Percentiles rank a stretch among this genome's conserved stretches.
Conservation (phyloP, 2,113 vertebrate genomes). For the Cheilinus undulatus region DNA sequence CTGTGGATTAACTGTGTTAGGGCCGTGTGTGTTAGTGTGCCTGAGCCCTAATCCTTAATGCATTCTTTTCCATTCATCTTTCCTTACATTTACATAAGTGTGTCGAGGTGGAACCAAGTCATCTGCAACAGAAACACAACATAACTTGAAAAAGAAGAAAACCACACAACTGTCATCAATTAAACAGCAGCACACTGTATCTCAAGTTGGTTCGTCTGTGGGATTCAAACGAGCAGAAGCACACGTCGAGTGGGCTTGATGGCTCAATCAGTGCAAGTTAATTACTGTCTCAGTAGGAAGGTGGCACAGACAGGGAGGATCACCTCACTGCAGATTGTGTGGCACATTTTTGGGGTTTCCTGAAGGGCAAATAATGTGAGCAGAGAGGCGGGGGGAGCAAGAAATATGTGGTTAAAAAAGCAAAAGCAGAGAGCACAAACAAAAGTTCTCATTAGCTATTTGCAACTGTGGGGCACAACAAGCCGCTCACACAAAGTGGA, state of each 20-base stretch:
- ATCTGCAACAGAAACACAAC: constrained; percentile 27
- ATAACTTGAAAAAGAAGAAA: constrained; percentile 3
- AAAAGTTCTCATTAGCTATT: constrained; percentile 61
- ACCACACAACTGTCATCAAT: constrained; percentile 43
- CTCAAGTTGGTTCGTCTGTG: constrained; percentile 46
- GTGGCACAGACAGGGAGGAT: constrained; percentile 53
- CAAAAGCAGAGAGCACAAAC: constrained; percentile 48
- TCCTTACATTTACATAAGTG: not conserved
- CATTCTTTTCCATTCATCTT: constrained; percentile 12
- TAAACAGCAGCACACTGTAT: constrained; percentile 33
- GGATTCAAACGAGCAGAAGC: constrained; percentile 47
- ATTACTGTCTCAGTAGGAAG: constrained; percentile 72
- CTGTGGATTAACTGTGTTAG: constrained; percentile 33
- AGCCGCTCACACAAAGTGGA: constrained; percentile 39
- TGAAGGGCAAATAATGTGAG: constrained; percentile 60
- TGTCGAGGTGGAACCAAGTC: not conserved
- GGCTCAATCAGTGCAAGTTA: constrained; percentile 77
- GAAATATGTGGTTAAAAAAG: constrained; percentile 10
- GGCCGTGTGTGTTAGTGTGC: constrained; percentile 13
- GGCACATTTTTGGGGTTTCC: constrained; percentile 52
- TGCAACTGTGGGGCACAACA: constrained; percentile 43
- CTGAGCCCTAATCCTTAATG: constrained; percentile 2
- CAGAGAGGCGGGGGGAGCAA: constrained; percentile 8
- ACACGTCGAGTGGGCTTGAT: constrained; percentile 66
- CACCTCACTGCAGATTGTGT: constrained; percentile 41